phyloP scores from a whole-genome alignment of 2,113 vertebrate species.

The Protobothrops flavoviridis region DNA sequence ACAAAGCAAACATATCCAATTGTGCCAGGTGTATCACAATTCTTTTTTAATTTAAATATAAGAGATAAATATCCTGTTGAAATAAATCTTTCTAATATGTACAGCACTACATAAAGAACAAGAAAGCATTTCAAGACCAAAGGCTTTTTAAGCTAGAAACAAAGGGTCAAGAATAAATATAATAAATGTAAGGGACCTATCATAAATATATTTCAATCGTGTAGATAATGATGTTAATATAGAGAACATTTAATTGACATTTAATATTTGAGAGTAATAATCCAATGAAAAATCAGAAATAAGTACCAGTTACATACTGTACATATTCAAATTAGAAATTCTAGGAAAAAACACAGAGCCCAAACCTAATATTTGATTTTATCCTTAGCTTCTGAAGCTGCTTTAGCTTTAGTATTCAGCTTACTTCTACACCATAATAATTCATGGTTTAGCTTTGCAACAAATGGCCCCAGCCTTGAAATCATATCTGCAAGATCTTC shows the following conservation, averaged over 20 bases:
- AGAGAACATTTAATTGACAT: neutral
- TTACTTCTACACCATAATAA: neutral
- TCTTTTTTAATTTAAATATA: slow-evolving; percentile 35
- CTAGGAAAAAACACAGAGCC: neutral
- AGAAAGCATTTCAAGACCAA: neutral
- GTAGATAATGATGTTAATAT: neutral
- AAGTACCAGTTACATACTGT: neutral
- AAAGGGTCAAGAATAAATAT: slow-evolving; percentile 28
- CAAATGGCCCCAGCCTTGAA: neutral
- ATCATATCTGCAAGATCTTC: neutral
- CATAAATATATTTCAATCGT: neutral
- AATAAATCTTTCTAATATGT: slow-evolving; percentile 18
- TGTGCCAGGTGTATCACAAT: slow-evolving; percentile 38
- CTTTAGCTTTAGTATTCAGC: neutral
- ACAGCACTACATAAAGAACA: neutral
- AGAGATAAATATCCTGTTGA: neutral
- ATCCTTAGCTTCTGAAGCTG: neutral
- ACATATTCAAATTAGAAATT: neutral
- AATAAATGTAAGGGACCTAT: neutral
- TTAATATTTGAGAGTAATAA: neutral
- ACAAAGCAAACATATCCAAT: slow-evolving; percentile 49
- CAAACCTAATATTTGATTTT: neutral
- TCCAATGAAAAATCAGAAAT: neutral
- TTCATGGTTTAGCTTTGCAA: neutral
- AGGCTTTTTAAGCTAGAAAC: neutral